Conservation (phyloP, 2,888 invertebrate genomes). For the Heliconius aoede region DNA sequence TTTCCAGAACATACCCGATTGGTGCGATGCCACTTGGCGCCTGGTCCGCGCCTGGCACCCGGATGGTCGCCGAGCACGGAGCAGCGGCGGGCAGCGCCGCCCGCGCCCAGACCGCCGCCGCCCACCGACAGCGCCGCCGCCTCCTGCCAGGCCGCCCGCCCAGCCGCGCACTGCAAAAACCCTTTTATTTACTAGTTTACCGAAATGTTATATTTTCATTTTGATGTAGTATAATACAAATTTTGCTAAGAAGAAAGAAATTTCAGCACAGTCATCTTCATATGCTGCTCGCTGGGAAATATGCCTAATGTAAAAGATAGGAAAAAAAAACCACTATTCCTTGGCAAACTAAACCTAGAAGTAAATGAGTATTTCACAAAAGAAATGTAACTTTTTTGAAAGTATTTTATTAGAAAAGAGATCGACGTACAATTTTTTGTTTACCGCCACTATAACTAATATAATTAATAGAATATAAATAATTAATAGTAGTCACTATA, state of each 20-base stretch:
- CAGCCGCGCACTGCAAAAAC: slow-evolving; percentile 88
- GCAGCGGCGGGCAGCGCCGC: slow-evolving; percentile 82
- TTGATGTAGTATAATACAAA: background rate
- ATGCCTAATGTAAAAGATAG: background rate
- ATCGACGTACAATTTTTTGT: background rate
- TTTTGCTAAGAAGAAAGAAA: background rate
- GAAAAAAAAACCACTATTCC: background rate
- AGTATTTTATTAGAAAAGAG: background rate
- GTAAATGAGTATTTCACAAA: background rate
- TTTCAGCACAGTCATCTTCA: background rate
- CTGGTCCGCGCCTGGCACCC: slow-evolving; percentile 73
- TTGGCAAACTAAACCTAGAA: background rate
- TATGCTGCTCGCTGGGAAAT: background rate
- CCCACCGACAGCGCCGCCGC: slow-evolving; percentile 79
- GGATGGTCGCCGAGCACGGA: slow-evolving; percentile 87
- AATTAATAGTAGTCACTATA: background rate
- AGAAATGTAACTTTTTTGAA: background rate
- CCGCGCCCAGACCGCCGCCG: slow-evolving; percentile 79
- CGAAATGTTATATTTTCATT: background rate
- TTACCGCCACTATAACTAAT: background rate
- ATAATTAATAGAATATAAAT: background rate
- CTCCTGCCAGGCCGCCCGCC: slow-evolving; percentile 93
- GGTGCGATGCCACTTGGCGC: slow-evolving; percentile 93
- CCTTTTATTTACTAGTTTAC: slow-evolving; percentile 15
- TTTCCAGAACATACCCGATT: slow-evolving; percentile 86